Base-by-base conservation (phyloP, 2,888 invertebrate species). In the Drosophila nr. perissopoda region DNA sequence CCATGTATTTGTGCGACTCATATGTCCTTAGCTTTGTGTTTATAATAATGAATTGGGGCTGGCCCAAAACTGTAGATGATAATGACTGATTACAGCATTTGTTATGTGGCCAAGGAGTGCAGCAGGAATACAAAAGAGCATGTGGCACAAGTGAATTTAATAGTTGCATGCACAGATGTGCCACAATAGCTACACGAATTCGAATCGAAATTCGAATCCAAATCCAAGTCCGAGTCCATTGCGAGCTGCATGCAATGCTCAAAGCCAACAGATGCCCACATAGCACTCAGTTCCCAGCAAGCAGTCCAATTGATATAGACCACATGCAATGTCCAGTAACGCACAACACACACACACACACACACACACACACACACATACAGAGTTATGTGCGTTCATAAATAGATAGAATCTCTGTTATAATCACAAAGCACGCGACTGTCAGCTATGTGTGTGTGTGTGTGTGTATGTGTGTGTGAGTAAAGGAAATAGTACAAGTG, bases 381-480 rank as follows among this genome's bases (percentile, higher is more conserved):
- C 11, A 54, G n/a, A 40, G 40, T 10, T 40, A n/a, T 40, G 40
- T 21, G 21, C 21, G 21, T 48, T 11, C 25, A 54, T 2, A 27
- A 34, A 40, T n/a, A 31, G 13, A n/a, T 36, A 56, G 38, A 51
- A 59, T 56, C 61, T 70, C 64, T 80, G 53, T 81, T 77, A 87
- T 89, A 83, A 69, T 64, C 61, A 59, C 54, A 52, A 31, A 10
- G 66, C 83, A 83, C 87, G 83, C 83, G 78, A 83, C 87, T 76
- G 83, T 88, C 56, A 66, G 49, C 83, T 76, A 66, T n/a, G n/a
- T 42, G 33, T 48, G 33, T 42, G 58, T 46, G 33, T 53, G 33
- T 36, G 25, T 46, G 42, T 33, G 60, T 56, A 62, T 38, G 34
- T 49, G 46, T 25, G 59, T 60, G 70, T 40, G 25, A 16, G 8